Percentiles rank a stretch among this genome's conserved stretches.
phyloP scores from a whole-genome alignment of 2,888 invertebrate genomes.

The Amblyjoppa proteus region DNA sequence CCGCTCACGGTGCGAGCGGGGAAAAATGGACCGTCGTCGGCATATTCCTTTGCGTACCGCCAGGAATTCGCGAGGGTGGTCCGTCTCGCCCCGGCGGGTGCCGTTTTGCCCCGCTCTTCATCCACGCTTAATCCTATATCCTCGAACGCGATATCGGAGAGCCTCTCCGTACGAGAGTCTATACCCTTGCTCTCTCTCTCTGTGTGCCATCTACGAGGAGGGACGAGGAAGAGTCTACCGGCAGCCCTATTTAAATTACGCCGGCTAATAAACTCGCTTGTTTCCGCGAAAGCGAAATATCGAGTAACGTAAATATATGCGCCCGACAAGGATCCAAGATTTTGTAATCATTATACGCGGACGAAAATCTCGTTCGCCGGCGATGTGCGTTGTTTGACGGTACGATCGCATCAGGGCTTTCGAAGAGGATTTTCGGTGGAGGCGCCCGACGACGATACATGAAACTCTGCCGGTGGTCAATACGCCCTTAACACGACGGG shows the following conservation, averaged over 20 bases:
- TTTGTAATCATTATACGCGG: conserved; percentile 47
- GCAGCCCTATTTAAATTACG: conserved; percentile 58
- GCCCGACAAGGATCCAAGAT: conserved; percentile 6
- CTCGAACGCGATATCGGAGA: not conserved
- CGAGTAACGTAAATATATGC: conserved; percentile 42
- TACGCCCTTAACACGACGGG: conserved; percentile 15
- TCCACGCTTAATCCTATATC: not conserved
- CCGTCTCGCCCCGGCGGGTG: not conserved
- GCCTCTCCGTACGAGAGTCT: conserved; percentile 3
- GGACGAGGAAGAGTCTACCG: conserved; percentile 21
- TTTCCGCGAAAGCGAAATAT: conserved; percentile 51
- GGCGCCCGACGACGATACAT: not conserved
- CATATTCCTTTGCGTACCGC: too few species aligned
- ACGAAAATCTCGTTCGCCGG: not conserved
- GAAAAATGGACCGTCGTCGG: not conserved
- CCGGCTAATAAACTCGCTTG: conserved; percentile 54
- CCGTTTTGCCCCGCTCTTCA: not conserved
- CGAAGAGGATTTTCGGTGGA: conserved; percentile 13
- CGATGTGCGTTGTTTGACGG: not conserved
- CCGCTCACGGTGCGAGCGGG: not conserved
- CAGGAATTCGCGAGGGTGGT: not conserved
- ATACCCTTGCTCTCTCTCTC: not conserved
- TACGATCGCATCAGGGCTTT: conserved; percentile 37
- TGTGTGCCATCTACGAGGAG: conserved; percentile 3
- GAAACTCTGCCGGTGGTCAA: conserved; percentile 40